phyloP scores from a whole-genome alignment of 1,140 invertebrate species.

The Drosophila athabasca region DNA sequence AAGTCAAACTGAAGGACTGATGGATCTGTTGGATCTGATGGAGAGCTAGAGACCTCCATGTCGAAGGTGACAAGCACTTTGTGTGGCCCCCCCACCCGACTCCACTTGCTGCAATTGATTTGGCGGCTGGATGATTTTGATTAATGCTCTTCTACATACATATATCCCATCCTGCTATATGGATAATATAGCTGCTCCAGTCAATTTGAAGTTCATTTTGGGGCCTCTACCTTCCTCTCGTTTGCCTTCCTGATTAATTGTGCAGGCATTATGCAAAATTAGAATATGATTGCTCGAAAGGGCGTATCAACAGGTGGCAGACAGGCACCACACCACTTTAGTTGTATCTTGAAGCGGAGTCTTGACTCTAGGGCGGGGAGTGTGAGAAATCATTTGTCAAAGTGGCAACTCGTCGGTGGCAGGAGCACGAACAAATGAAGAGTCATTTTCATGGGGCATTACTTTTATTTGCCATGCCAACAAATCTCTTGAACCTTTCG shows the following conservation, averaged over 20 bases:
- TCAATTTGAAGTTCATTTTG: slow-evolving; percentile 45
- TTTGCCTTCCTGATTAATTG: slow-evolving; percentile 62
- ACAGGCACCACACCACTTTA: background rate
- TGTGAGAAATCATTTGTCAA: slow-evolving; percentile 58
- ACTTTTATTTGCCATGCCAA: slow-evolving; percentile 53
- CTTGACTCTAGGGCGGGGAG: background rate
- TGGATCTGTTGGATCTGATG: too few species aligned
- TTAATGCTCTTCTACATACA: slow-evolving; percentile 24
- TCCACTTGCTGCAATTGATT: slow-evolving; percentile 35
- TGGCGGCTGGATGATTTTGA: slow-evolving; percentile 64
- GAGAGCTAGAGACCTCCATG: slow-evolving; percentile 14
- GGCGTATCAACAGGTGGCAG: slow-evolving; percentile 35
- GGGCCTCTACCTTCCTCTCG: slow-evolving; percentile 24
- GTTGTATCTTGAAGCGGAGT: slow-evolving; percentile 28
- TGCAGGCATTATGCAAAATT: slow-evolving; percentile 55
- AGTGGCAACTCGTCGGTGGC: slow-evolving; percentile 25
- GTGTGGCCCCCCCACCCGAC: slow-evolving; percentile 4
- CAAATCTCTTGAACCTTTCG: slow-evolving; percentile 34
- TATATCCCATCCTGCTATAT: too few species aligned
- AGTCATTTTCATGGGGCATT: slow-evolving; percentile 71
- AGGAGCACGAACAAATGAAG: slow-evolving; percentile 41
- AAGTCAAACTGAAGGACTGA: background rate
- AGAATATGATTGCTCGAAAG: slow-evolving; percentile 23
- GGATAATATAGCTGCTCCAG: background rate
- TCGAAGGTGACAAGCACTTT: slow-evolving; percentile 67